These are phyloP conservation scores for Leptinotarsa defecta DNA, from an alignment of 1,140 invertebrate species.

Conservation along the genomic window DNA sequence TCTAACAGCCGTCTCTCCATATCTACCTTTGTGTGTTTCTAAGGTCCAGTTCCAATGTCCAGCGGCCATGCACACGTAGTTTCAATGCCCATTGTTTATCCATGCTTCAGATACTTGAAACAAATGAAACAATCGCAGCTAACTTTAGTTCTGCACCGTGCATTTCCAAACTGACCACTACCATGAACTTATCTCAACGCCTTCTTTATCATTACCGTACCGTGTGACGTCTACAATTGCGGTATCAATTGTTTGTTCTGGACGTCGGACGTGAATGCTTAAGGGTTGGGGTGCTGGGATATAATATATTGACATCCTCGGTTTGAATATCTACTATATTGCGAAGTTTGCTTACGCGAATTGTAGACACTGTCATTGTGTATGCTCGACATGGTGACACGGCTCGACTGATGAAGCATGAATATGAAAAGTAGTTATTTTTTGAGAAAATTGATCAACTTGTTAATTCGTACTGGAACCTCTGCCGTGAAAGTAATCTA, in stretches of 20 bases:
- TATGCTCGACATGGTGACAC: too few species aligned
- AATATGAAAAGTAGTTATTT: too few species aligned
- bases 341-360: not conserved
- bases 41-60: constrained; percentile 33
- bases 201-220: constrained; percentile 29
- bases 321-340: constrained; percentile 15
- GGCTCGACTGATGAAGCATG: too few species aligned
- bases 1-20: constrained; percentile 11
- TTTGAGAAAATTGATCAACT: too few species aligned
- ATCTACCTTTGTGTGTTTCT: constrained; percentile 27
- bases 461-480: too few species aligned
- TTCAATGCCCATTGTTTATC: constrained; percentile 44
- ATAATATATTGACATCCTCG: constrained; percentile 24
- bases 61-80: constrained; percentile 33
- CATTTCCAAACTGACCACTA: constrained; percentile 40
- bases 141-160: constrained; percentile 46
- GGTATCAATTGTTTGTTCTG: constrained; percentile 31
- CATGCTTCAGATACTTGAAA: constrained; percentile 45
- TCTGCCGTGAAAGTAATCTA: too few species aligned
- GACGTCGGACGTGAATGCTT: constrained; percentile 26
- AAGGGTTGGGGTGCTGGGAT: constrained; percentile 9
- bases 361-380: too few species aligned
- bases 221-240: constrained; percentile 32
- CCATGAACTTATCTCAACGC: constrained; percentile 29
- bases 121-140: constrained; percentile 39